phyloP scores from a whole-genome alignment of 2,888 invertebrate genomes.

The Phorcus lineatus region DNA sequence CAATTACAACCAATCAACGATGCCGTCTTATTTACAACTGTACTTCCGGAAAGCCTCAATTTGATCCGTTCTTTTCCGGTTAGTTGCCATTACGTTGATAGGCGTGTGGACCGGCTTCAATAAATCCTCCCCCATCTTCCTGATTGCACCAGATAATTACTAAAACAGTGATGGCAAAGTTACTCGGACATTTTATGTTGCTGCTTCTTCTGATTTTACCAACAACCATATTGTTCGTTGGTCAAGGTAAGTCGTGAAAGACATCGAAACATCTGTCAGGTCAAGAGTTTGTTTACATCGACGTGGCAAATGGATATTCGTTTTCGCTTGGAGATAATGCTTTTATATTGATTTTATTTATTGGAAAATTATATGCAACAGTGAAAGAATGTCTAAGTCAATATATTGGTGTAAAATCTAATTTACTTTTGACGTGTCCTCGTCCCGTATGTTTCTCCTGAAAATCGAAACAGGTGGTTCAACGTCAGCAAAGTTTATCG shows the following conservation, averaged over 20 bases:
- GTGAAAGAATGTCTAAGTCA: too few species aligned
- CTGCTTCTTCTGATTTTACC: conserved; percentile 66
- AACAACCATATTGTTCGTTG: conserved; percentile 61
- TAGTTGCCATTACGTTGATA: conserved; percentile 13
- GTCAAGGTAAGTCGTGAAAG: conserved; percentile 56
- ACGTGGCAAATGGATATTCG: conserved; percentile 42
- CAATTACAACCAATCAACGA: background rate
- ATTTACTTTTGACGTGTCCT: too few species aligned
- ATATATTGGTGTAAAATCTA: too few species aligned
- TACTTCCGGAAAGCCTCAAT: conserved; percentile 14
- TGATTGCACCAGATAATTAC: background rate
- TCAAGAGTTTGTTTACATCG: conserved; percentile 13
- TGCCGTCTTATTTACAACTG: background rate
- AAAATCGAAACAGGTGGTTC: too few species aligned
- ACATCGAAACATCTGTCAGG: background rate
- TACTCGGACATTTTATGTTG: conserved; percentile 58
- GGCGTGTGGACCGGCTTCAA: background rate
- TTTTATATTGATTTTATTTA: background rate
- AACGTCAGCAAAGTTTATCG: too few species aligned
- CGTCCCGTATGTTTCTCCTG: too few species aligned
- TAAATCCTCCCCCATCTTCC: conserved; percentile 2
- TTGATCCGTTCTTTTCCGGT: conserved; percentile 15
- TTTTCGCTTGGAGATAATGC: background rate
- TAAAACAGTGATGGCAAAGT: conserved; percentile 40
- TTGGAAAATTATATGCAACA: too few species aligned